Conservation (phyloP, 30 jellyfish, hydroid and myxozoan genomes). For the Aurelia coerulea region DNA sequence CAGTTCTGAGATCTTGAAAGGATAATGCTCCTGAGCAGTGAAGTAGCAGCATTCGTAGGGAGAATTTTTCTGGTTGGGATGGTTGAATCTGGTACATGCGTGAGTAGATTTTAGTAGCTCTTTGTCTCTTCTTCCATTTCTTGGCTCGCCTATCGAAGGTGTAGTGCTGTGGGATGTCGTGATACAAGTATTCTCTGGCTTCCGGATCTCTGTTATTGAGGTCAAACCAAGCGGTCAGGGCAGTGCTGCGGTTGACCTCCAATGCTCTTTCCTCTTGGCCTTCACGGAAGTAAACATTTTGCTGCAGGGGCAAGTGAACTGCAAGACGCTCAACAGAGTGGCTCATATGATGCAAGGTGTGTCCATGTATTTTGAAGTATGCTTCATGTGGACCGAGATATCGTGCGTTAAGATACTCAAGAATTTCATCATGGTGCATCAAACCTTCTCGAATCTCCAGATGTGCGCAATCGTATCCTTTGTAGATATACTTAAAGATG, state of each 20-base stretch:
- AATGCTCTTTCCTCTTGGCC: constrained; percentile 68
- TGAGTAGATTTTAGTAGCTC: not conserved
- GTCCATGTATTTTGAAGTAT: not conserved
- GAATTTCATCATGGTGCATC: too few relatives aligned
- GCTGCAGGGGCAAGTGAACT: constrained; percentile 66
- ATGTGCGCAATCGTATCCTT: not conserved
- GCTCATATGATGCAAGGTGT: not conserved
- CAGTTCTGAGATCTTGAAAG: not conserved
- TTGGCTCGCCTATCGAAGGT: constrained; percentile 1
- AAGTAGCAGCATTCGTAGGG: not conserved
- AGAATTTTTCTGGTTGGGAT: not conserved
- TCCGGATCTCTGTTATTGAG: constrained; percentile 5
- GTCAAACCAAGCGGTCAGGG: constrained; percentile 62
- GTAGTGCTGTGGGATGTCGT: constrained; percentile 55
- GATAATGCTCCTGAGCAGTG: not conserved
- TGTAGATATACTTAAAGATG: too few relatives aligned
- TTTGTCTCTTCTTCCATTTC: not conserved
- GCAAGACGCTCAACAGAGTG: constrained; percentile 53
- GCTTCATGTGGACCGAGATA: constrained; percentile 44
- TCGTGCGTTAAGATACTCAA: constrained; percentile 8
- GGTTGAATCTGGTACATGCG: not conserved
- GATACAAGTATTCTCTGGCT: too few relatives aligned
- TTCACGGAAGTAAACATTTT: constrained; percentile 54
- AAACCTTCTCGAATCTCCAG: not conserved
- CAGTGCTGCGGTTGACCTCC: constrained; percentile 9